These are phyloP conservation scores for Odontesthes bonariensis DNA, from an alignment of 2,113 vertebrate genomes.

Conservation along the genomic window DNA sequence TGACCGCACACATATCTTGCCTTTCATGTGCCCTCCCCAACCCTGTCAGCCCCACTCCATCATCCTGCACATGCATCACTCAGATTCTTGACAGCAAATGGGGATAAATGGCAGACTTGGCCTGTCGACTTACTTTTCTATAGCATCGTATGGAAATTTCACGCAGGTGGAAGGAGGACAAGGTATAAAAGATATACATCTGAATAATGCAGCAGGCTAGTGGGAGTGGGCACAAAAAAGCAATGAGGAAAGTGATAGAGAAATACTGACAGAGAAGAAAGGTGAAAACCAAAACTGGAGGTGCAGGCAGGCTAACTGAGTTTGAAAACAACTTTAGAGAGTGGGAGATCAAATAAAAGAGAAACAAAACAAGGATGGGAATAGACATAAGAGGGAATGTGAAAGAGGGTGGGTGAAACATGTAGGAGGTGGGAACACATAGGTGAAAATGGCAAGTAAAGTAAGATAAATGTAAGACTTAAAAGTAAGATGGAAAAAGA, in stretches of 20 bases:
- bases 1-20: slow-evolving; percentile 50
- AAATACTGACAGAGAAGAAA: slow-evolving; percentile 55
- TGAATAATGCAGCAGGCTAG: slow-evolving; percentile 72
- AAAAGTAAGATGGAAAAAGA: slow-evolving; percentile 26
- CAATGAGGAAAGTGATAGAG: slow-evolving; percentile 21
- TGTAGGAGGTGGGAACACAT: slow-evolving; percentile 29
- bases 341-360: neutral
- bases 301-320: slow-evolving; percentile 9
- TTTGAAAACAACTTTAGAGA: slow-evolving; percentile 22
- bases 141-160: slow-evolving; percentile 45
- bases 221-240: slow-evolving; percentile 35
- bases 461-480: slow-evolving; percentile 33
- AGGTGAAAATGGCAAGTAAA: slow-evolving; percentile 37
- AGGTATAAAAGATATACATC: slow-evolving; percentile 42
- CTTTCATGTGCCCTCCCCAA: slow-evolving; percentile 43
- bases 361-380: slow-evolving; percentile 20
- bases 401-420: slow-evolving; percentile 18
- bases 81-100: slow-evolving; percentile 65
- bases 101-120: slow-evolving; percentile 57
- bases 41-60: slow-evolving; percentile 48
- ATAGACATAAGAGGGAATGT: slow-evolving; percentile 41
- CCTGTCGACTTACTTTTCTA: slow-evolving; percentile 39
- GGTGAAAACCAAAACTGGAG: slow-evolving; percentile 25
- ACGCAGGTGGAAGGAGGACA: slow-evolving; percentile 11
- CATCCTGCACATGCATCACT: slow-evolving; percentile 64